Base-by-base conservation (phyloP, 30 jellyfish, hydroid and myxozoan species). In the Cassiopea andromeda region DNA sequence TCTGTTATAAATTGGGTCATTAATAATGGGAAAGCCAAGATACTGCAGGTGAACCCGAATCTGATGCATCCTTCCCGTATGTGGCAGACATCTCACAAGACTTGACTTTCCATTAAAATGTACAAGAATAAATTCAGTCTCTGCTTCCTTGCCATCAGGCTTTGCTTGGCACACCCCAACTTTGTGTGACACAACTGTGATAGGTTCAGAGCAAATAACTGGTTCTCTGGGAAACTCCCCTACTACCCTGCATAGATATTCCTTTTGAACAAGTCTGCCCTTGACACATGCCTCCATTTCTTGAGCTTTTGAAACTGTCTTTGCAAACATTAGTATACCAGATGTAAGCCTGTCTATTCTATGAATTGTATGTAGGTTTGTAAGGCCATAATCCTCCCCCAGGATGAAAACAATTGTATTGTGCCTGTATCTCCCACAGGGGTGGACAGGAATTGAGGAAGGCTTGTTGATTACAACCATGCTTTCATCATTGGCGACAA, bases 1-100 rank as follows among this genome's bases (percentile, higher is more conserved):
- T 76, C 93, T 98, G 73, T 93, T 93, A 69, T 96, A 96, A 82
- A 96, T 93, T 46, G 99, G 99, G 82, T 96, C 99, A 83, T 93
- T 93, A 13, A 93, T 48, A 45, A 96, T 96, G 1, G 99, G 99
- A 77, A 69, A 87, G 48, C 99, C 99, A 60, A 96, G 88, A 90
- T 87, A 96, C 87, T 96, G 99, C 87, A 96, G 70, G 68, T 96
- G 99, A n/a, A 96, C 99, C 46, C 99, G 70, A 9, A 96, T 96
- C 73, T 96, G 99, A 84, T 96, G 99, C 99, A 96, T 96, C 49
- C 99, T 83, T 66, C 99, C 99, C 0, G 99, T 96, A 49, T 60
- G 61, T 46, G 99, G 99, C 18, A 47, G 2, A 78, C 99, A 96
- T 57, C 86, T 64, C 1, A 96, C 97, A 27, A 96, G 82, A 87